Conservation (phyloP, 2,113 vertebrate genomes). For the Larimichthys polyactis region DNA sequence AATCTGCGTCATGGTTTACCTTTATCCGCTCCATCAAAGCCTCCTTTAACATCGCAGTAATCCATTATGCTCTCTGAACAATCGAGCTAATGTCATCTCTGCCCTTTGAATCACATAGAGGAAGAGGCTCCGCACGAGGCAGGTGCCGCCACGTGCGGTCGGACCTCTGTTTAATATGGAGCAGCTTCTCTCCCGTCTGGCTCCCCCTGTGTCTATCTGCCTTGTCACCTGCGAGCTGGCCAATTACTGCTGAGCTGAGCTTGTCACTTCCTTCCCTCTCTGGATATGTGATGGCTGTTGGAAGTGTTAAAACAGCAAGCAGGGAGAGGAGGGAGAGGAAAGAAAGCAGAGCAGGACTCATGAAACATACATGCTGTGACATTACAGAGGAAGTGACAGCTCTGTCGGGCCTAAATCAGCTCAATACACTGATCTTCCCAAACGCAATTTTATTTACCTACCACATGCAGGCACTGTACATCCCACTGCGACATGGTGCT, state of each 20-base stretch:
- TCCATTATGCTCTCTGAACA: slow-evolving; percentile 55
- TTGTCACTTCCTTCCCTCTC: slow-evolving; percentile 61
- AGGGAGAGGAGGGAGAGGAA: not conserved
- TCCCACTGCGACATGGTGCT: not conserved
- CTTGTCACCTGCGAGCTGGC: slow-evolving; percentile 43
- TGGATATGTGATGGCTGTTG: slow-evolving; percentile 53
- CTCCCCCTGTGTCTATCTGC: slow-evolving; percentile 46
- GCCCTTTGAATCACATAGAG: slow-evolving; percentile 25
- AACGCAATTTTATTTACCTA: slow-evolving; percentile 37
- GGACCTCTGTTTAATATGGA: slow-evolving; percentile 56
- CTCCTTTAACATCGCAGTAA: slow-evolving; percentile 22
- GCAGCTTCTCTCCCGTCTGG: slow-evolving; percentile 22
- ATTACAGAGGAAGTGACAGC: slow-evolving; percentile 21
- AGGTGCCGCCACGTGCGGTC: slow-evolving; percentile 7
- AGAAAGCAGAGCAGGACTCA: slow-evolving; percentile 22
- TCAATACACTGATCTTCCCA: slow-evolving; percentile 29
- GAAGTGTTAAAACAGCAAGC: slow-evolving; percentile 56
- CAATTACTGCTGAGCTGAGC: slow-evolving; percentile 67
- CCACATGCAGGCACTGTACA: not conserved
- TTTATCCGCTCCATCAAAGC: slow-evolving; percentile 52
- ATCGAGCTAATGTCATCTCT: slow-evolving; percentile 11
- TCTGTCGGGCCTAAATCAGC: slow-evolving; percentile 16
- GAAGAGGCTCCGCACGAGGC: slow-evolving; percentile 9
- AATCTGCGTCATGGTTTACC: slow-evolving; percentile 38
- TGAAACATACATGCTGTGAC: slow-evolving; percentile 50